These are phyloP conservation scores for Momotus momota DNA, from an alignment of 2,797 vertebrate genomes.

Conservation along the genomic window DNA sequence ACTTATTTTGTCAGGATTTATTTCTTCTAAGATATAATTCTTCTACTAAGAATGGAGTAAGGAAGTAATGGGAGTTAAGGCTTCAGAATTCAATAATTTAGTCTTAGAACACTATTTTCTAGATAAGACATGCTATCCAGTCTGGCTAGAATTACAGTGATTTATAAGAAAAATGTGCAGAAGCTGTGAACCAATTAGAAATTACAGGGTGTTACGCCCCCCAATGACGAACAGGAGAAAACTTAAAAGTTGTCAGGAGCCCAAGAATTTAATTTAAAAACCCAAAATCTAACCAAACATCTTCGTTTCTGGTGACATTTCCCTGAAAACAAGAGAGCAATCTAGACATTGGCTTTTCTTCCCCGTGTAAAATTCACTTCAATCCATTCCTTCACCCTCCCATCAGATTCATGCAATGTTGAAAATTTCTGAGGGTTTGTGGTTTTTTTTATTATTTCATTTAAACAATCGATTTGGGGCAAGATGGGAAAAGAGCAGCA, in stretches of 20 bases:
- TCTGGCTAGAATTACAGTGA: not conserved
- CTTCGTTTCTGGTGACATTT: not conserved
- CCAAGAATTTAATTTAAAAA: not conserved
- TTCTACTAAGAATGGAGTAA: not conserved
- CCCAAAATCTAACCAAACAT: not conserved
- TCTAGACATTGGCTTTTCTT: not conserved
- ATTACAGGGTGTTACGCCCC: not conserved
- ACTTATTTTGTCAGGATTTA: not conserved
- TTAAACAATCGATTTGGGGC: slow-evolving; percentile 70
- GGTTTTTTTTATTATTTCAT: slow-evolving; percentile 63
- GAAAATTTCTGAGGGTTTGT: slow-evolving; percentile 16
- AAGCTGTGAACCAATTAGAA: not conserved
- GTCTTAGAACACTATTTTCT: not conserved
- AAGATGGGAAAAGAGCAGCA: slow-evolving; percentile 71
- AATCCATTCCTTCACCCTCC: not conserved
- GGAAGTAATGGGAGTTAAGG: not conserved
- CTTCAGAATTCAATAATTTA: not conserved
- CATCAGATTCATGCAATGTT: not conserved
- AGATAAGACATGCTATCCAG: not conserved
- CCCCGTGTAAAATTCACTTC: not conserved
- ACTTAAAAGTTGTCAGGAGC: not conserved
- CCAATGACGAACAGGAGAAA: not conserved
- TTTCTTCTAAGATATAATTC: not conserved
- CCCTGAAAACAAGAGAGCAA: not conserved
- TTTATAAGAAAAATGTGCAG: not conserved